Evolutionary conservation across 1,140 invertebrate genomes (phyloP).

Genomic region (Diplogasteroides magnus): DNA sequence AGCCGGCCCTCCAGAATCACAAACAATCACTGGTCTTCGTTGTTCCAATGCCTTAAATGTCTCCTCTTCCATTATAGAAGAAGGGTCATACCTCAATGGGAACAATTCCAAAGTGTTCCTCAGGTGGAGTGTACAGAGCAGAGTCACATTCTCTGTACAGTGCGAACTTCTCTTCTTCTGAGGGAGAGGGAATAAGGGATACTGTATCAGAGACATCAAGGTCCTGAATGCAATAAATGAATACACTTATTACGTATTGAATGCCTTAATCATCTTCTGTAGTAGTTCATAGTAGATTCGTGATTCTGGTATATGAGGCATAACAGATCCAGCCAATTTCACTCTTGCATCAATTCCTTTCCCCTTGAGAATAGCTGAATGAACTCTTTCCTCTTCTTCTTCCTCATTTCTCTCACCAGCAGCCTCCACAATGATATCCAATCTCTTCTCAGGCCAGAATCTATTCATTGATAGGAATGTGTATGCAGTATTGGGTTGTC

Average conservation of each 20-base stretch:
- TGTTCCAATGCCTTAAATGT: conserved; percentile 41
- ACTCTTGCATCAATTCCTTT: conserved; percentile 37
- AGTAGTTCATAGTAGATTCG: conserved; percentile 49
- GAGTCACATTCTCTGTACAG: conserved; percentile 50
- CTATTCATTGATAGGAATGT: conserved; percentile 54
- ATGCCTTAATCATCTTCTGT: conserved; percentile 32
- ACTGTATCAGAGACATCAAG: conserved; percentile 42
- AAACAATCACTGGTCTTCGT: conserved; percentile 52
- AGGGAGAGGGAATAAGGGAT: conserved; percentile 47
- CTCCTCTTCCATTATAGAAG: neutral
- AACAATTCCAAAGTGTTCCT: conserved; percentile 55
- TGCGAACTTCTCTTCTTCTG: conserved; percentile 44
- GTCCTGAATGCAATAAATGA: conserved; percentile 23
- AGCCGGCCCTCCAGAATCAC: conserved; percentile 51
- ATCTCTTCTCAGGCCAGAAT: conserved; percentile 55
- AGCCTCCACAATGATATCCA: conserved; percentile 53
- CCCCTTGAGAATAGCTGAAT: conserved; percentile 45
- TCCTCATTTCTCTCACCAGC: conserved; percentile 41
- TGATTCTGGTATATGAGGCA: conserved; percentile 55
- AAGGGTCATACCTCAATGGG: conserved; percentile 38
- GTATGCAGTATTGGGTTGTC: conserved; percentile 40
- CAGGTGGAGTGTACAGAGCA: conserved; percentile 52
- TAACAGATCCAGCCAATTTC: conserved; percentile 51
- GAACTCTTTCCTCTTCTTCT: too few relatives aligned
- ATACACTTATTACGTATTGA: neutral